Evolutionary conservation across 2,797 vertebrate genomes (phyloP), one percentile per base, ranked within the genome.

Genomic region (Sebastes matsubarae): DNA sequence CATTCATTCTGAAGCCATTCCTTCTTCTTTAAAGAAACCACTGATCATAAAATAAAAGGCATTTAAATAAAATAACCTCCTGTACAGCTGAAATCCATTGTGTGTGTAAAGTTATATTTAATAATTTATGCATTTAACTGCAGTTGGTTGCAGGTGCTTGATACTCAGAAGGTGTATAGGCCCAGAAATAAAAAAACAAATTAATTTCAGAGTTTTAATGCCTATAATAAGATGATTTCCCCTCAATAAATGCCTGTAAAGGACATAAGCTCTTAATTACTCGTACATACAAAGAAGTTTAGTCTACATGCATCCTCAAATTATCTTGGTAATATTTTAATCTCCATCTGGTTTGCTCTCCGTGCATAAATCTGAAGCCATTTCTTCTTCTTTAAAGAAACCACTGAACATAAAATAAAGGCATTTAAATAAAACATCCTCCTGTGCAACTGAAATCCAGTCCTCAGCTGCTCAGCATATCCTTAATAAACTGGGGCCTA

Each of bases 61-160:
- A 59, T 6, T 60, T 6, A 20, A 38, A 58, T 7, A n/a, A 59
- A 61, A 66, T 12, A 38, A 14, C 34, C 42, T 32, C 59, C 60
- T 13, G 16, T 38, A 24, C 16, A 67, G 1, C 13, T 29, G 20
- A 59, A 57, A 46, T 50, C 42, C 50, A 38, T 42, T 16, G 38
- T 71, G 29, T 36, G 42, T 68, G 29, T 30, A 10, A 16, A 14
- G 60, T 54, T 61, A 10, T 54, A 46, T 72, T 85, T 52, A 11
- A 66, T 65, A 27, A 68, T 52, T 0, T 30, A 68, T 27, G 38
- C 25, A 20, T 68, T 50, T 52, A 52, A 58, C 6, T 84, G 54
- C 29, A 63, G n/a, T 52, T 69, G 24, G 5, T 20, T 71, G 72
- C 2, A 76, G 54, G 68, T 81, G 81, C 32, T 82, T 87, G 54